These are phyloP conservation scores for Drosophila tropicalis DNA, from an alignment of 1,140 invertebrate genomes.

Conservation along the genomic window DNA sequence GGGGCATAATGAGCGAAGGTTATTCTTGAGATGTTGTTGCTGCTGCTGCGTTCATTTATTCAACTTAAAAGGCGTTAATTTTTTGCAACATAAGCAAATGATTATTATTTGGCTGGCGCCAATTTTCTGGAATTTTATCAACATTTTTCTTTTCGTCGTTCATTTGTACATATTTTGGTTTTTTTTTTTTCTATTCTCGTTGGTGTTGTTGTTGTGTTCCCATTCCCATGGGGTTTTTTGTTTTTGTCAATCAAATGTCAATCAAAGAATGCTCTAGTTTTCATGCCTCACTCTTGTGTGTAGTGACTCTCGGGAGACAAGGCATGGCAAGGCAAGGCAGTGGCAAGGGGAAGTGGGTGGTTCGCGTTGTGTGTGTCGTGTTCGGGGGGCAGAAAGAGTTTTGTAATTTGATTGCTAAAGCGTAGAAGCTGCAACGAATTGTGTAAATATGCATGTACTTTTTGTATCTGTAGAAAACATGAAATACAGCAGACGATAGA, in stretches of 20 bases:
- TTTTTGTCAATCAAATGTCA: constrained; percentile 78
- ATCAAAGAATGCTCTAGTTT: constrained; percentile 75
- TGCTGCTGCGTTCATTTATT: constrained; percentile 53
- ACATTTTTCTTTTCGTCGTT: constrained; percentile 33
- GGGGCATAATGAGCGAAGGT: constrained; percentile 71
- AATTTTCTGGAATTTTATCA: constrained; percentile 73
- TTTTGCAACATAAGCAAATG: constrained; percentile 58
- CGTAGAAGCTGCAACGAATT: constrained; percentile 79
- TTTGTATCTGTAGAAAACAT: constrained; percentile 25
- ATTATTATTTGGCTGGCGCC: constrained; percentile 55
- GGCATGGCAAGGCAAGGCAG: no score
- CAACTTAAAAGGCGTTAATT: constrained; percentile 69
- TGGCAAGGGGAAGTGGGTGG: neutral
- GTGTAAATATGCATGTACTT: constrained; percentile 80
- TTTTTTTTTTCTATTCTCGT: neutral
- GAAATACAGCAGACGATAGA: constrained; percentile 27
- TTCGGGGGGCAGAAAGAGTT: constrained; percentile 16
- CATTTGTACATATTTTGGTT: neutral
- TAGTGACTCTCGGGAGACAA: neutral
- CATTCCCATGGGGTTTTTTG: constrained; percentile 46
- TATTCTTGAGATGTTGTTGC: constrained; percentile 44
- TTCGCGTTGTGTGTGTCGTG: neutral
- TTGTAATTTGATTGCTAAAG: constrained; percentile 81
- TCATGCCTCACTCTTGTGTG: constrained; percentile 29
- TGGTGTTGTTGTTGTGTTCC: neutral